Evolutionary conservation across 2,797 vertebrate genomes (phyloP), one percentile per base, ranked within the genome.

Genomic region (Chelidonichthys spinosus): DNA sequence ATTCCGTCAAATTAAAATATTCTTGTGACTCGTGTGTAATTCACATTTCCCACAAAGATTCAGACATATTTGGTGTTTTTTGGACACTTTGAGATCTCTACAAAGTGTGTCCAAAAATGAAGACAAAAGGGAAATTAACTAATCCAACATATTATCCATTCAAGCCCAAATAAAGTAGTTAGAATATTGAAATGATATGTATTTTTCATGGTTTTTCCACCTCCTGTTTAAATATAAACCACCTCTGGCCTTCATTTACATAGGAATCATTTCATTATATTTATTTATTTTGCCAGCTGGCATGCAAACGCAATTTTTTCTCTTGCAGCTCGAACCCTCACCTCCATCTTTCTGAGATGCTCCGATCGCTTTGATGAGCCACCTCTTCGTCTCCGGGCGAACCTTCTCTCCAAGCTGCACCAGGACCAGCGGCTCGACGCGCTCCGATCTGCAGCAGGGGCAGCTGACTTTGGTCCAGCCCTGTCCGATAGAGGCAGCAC

Each of bases 401-500:
- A 95, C 83, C 0, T 89, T 86, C 10, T 78, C 78, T 6, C 92
- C 86, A 0, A 96, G 91, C 74, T 93, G 93, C 68, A 96, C 89
- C 79, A 95, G 70, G 25, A 95, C 93, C 78, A 96, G 35, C 0
- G 95, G 95, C 76, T 95, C 94, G 0, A 95, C 85, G 7, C 39
- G 70, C 18, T 90, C 73, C 0, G 86, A 86, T 11, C 64, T 18
- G 7, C 95, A 96, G 84, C 95, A 95, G 42, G 92, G 85, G 69
- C 95, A 96, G 55, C 82, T 90, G 35, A 89, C 92, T 72, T 92
- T 91, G 8, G 92, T 95, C 95, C 95, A 96, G 32, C 87, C 85
- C 0, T 88, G 71, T 47, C 83, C 82, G 0, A 2, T 2, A 1
- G 33, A 0, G 6, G n/a, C 0, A 5, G 63, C 5, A 0, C 49